phyloP scores from a whole-genome alignment of 92 coral and sea anemone species.

The Isaurus tuberculatus region DNA sequence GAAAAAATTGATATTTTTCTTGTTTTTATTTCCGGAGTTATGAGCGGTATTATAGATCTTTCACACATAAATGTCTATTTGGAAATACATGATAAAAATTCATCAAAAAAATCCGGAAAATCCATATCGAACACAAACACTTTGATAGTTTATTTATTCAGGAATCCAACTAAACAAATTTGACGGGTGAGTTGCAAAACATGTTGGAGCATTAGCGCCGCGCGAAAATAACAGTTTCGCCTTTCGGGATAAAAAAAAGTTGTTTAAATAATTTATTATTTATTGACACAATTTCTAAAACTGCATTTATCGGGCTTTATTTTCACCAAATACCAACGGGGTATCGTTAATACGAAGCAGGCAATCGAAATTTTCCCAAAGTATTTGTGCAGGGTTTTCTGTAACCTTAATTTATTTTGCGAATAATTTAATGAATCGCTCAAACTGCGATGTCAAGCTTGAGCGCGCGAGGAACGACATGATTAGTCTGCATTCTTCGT shows the following conservation, averaged over 20 bases:
- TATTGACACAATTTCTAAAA: background rate
- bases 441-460: no score
- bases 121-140: background rate
- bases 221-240: background rate
- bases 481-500: no score
- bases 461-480: no score
- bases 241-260: slow-evolving; percentile 8
- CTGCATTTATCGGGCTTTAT: background rate
- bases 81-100: background rate
- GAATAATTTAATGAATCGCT: no score
- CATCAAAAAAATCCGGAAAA: background rate
- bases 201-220: slow-evolving; percentile 2
- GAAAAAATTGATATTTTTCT: no score
- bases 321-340: background rate
- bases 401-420: no score
- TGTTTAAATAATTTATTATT: background rate
- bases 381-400: background rate
- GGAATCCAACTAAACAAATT: slow-evolving; percentile 4
- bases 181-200: slow-evolving; percentile 19
- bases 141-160: no score
- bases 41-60: no score
- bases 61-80: no score
- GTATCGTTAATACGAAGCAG: background rate
- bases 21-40: no score
- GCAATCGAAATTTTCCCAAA: background rate